Evolutionary conservation across 2,113 vertebrate genomes (phyloP).

Genomic region (Hirundichthys speculiger): DNA sequence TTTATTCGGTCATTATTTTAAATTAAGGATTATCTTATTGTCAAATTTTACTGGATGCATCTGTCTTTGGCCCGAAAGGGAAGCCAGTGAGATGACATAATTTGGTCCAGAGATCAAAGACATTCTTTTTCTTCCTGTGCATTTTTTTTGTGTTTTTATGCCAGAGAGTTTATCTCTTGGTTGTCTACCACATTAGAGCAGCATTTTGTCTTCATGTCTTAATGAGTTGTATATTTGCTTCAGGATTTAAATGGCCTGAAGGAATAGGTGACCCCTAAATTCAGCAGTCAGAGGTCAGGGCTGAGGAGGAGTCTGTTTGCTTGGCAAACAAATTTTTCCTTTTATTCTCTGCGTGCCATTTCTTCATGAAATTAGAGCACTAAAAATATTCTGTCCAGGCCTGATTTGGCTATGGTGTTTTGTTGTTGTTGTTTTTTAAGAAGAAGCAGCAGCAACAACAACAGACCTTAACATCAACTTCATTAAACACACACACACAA

Average conservation of each 20-base stretch:
- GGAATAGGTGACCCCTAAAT: conserved; percentile 69
- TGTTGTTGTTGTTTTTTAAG: too few species aligned
- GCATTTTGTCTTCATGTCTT: conserved; percentile 55
- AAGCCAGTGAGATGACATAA: conserved; percentile 54
- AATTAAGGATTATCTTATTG: conserved; percentile 51
- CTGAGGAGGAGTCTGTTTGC: conserved; percentile 4
- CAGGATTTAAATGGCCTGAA: conserved; percentile 59
- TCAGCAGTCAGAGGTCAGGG: conserved; percentile 31
- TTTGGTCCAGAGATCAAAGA: conserved; percentile 65
- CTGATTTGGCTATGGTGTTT: too few species aligned
- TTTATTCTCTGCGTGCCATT: too few species aligned
- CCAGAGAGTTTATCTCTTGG: conserved; percentile 63
- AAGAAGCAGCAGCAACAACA: too few species aligned
- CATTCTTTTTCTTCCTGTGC: conserved; percentile 27
- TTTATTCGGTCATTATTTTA: conserved; percentile 53
- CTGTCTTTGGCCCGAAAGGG: conserved; percentile 43
- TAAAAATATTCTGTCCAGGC: neutral
- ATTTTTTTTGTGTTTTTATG: conserved; percentile 28
- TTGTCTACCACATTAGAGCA: conserved; percentile 51
- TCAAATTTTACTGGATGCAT: conserved; percentile 56
- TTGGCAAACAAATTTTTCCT: neutral
- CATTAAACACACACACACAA: too few species aligned
- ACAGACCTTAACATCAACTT: too few species aligned
- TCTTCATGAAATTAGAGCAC: neutral
- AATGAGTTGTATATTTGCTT: conserved; percentile 71